Conservation (phyloP, 2,113 vertebrate species). For the Hylia prasina region DNA sequence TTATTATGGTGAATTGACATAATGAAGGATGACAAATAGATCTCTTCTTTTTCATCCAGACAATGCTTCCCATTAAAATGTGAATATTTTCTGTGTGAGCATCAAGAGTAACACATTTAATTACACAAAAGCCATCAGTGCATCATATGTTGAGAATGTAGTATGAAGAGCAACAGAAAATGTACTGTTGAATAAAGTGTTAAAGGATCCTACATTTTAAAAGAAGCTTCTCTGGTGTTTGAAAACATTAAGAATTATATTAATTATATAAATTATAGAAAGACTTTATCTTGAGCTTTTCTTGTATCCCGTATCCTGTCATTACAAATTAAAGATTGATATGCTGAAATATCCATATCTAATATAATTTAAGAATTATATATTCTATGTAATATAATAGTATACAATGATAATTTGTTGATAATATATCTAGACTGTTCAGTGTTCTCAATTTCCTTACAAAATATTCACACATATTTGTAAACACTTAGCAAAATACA, state of each 20-base stretch:
- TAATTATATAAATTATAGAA: not conserved
- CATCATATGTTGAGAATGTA: not conserved
- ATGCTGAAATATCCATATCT: not conserved
- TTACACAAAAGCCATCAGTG: conserved; percentile 19
- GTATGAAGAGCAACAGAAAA: not conserved
- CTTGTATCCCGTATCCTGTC: fast-evolving
- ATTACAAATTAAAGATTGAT: not conserved
- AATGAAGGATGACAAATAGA: conserved; percentile 64
- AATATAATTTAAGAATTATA: not conserved
- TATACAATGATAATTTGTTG: not conserved
- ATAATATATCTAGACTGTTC: not conserved
- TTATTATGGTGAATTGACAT: conserved; percentile 60
- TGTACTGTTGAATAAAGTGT: not conserved
- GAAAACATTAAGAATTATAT: not conserved
- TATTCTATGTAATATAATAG: not conserved
- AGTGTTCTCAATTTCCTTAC: not conserved
- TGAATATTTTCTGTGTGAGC: conserved; percentile 41
- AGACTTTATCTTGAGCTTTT: not conserved
- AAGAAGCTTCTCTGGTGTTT: not conserved
- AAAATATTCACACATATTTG: not conserved
- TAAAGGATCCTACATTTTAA: not conserved
- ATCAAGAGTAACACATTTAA: conserved; percentile 51
- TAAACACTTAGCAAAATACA: not conserved
- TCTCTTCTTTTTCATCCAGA: conserved; percentile 15
- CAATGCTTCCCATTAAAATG: conserved; percentile 32